Percentiles rank a stretch among this genome's conserved stretches.
phyloP scores from a whole-genome alignment of 2,888 invertebrate species.

The Geotrupes spiniger region DNA sequence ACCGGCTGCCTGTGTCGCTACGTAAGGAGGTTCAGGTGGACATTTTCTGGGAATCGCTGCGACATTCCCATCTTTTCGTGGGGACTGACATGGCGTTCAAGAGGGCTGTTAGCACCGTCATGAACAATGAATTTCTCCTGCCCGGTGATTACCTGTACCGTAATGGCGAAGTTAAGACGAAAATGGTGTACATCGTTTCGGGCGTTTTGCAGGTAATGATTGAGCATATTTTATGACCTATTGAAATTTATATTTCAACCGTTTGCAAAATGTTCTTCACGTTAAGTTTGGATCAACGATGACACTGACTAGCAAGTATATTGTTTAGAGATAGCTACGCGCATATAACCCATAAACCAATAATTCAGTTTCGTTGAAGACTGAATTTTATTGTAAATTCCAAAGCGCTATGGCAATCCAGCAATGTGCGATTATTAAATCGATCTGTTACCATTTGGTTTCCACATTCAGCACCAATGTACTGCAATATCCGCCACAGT shows the following conservation, averaged over 20 bases:
- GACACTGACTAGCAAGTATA: too few relatives aligned
- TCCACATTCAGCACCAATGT: too few relatives aligned
- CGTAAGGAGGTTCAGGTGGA: conserved; percentile 56
- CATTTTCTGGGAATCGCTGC: conserved; percentile 54
- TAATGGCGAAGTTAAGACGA: conserved; percentile 52
- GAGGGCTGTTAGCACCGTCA: conserved; percentile 52
- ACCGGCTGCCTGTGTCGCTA: conserved; percentile 51
- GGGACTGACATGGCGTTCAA: conserved; percentile 55
- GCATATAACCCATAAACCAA: too few relatives aligned
- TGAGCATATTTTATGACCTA: not conserved
- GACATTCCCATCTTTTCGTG: conserved; percentile 54
- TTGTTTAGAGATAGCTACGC: too few relatives aligned
- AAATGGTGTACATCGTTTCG: conserved; percentile 55
- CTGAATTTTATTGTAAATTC: too few relatives aligned
- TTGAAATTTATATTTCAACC: not conserved
- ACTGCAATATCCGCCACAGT: too few relatives aligned
- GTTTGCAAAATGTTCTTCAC: not conserved
- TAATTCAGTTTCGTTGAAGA: too few relatives aligned
- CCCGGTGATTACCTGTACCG: conserved; percentile 54
- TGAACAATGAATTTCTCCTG: conserved; percentile 55
- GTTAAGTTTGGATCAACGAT: too few relatives aligned
- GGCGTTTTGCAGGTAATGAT: conserved; percentile 53
- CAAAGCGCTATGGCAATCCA: too few relatives aligned
- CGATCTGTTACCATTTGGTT: too few relatives aligned
- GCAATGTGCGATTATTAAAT: too few relatives aligned